Base-by-base conservation (phyloP, 2,797 vertebrate genomes). In the Lithobates pipiens region DNA sequence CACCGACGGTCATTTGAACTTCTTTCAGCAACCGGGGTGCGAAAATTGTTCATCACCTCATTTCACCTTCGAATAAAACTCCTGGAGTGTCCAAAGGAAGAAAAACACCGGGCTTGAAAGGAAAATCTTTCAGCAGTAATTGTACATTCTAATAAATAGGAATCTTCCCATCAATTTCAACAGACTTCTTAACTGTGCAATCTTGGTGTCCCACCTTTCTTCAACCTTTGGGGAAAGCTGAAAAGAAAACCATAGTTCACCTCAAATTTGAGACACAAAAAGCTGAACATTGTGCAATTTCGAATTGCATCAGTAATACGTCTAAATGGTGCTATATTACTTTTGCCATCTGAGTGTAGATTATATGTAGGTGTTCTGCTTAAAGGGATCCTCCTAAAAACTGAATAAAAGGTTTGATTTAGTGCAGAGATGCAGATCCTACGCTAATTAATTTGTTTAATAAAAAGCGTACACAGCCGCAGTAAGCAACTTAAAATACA, bases 1-100 rank as follows among this genome's bases (percentile, higher is more conserved):
- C 91, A 95, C 91, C 89, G 90, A 89, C 91, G 93, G 94, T 94
- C 93, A 94, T 94, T 94, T 93, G 93, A 95, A 95, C 95, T 94
- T 91, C 89, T 93, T 92, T 92, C 91, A 93, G 91, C 93, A 92
- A 91, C 85, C 88, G 89, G 76, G 92, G 87, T 91, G 90, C 79
- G 89, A 89, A 93, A 94, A 94, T 94, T 94, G 93, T 93, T 91
- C 91, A 90, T 94, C 94, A 92, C 86, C 89, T 92, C 90, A 88
- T 85, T 92, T 91, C 90, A 93, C 92, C 91, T 94, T 89, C 84
- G 88, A 86, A 88, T 76, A 77, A 89, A 91, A 91, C 89, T 88
- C 77, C 90, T 89, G 87, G 82, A 70, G 71, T 88, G 70, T 44
- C 65, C n/a, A n/a, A 82, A 81, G 72, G 11, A 50, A 69, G 84